Percentiles rank a stretch among this genome's conserved stretches.
Evolutionary conservation across 1,140 invertebrate species (phyloP).

Genomic region (Schlechtendalia chinensis): DNA sequence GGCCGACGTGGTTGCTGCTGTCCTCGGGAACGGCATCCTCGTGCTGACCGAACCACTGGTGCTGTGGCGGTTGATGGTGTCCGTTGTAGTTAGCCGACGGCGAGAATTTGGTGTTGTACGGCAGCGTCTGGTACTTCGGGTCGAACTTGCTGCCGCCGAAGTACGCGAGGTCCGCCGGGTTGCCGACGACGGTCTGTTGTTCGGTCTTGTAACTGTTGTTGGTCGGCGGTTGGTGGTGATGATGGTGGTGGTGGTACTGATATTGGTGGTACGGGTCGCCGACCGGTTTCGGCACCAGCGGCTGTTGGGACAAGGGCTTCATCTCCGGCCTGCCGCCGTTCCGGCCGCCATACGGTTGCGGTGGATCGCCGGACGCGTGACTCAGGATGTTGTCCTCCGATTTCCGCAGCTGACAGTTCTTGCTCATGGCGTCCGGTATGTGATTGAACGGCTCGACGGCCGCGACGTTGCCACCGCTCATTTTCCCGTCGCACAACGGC

Average conservation of each 20-base stretch:
- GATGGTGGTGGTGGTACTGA: conserved; percentile 52
- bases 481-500: conserved; percentile 29
- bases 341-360: conserved; percentile 55
- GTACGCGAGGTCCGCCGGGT: conserved; percentile 55
- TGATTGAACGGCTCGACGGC: conserved; percentile 49
- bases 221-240: no score
- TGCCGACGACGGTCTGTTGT: conserved; percentile 48
- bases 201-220: conserved; percentile 50
- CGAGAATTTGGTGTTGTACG: conserved; percentile 65
- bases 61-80: conserved; percentile 13
- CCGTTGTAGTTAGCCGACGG: conserved; percentile 28
- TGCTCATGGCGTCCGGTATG: conserved; percentile 31
- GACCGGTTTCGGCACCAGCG: not conserved
- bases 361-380: conserved; percentile 56
- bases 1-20: not conserved
- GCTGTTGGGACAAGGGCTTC: conserved; percentile 31
- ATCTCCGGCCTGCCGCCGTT: not conserved
- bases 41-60: conserved; percentile 34
- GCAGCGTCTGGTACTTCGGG: conserved; percentile 90
- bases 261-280: conserved; percentile 52
- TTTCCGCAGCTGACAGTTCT: conserved; percentile 51
- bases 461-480: conserved; percentile 40
- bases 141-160: conserved; percentile 75
- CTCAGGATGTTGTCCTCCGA: conserved; percentile 55
- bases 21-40: conserved; percentile 51